phyloP scores from a whole-genome alignment of 1,140 invertebrate species.

The Venturia canescens region DNA sequence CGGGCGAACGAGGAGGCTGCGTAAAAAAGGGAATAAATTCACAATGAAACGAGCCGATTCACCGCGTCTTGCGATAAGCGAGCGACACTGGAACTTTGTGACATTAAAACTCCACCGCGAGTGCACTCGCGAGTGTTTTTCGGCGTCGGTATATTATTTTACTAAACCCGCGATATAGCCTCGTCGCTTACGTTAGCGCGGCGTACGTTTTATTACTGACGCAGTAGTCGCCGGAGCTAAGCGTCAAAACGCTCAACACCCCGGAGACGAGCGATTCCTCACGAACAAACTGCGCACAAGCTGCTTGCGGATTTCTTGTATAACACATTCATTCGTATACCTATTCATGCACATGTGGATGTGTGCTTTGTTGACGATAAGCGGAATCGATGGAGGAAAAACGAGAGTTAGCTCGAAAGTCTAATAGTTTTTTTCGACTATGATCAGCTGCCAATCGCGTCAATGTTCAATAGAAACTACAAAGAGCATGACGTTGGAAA shows the following conservation, averaged over 20 bases:
- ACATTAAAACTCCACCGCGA: background rate
- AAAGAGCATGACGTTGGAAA: too few species aligned
- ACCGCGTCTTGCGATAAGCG: too few species aligned
- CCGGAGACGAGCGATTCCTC: background rate
- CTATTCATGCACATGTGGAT: background rate
- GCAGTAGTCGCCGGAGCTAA: background rate
- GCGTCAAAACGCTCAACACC: background rate
- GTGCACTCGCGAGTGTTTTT: background rate
- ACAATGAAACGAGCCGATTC: too few species aligned
- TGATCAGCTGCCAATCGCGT: background rate
- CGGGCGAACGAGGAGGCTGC: too few species aligned
- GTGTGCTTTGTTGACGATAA: background rate
- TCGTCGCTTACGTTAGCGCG: background rate
- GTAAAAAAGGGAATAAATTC: too few species aligned
- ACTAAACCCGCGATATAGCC: background rate
- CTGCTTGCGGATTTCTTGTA: background rate
- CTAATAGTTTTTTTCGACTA: background rate
- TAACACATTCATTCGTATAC: background rate
- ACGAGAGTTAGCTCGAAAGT: background rate
- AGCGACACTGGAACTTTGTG: too few species aligned
- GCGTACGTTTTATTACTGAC: slow-evolving; percentile 19
- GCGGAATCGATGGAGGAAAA: background rate
- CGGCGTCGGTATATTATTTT: background rate
- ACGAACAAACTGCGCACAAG: slow-evolving; percentile 5
- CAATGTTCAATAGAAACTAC: background rate